Conservation (phyloP, 2,797 vertebrate genomes). For the Brotogeris chrysoptera region DNA sequence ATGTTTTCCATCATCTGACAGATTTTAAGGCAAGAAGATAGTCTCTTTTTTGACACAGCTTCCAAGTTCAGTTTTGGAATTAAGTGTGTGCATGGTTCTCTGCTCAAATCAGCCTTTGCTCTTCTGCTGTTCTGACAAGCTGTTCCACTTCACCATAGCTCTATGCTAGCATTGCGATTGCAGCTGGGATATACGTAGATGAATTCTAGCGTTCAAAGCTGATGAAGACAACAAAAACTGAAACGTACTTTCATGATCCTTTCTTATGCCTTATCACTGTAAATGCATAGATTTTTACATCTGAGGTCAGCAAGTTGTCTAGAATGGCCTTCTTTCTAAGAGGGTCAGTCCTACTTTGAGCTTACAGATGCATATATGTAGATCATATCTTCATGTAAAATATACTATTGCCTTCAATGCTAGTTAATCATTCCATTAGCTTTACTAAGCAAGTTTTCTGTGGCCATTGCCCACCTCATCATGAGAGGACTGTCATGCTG, state of each 20-base stretch:
- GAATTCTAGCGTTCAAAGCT: not conserved
- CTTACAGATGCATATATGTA: not conserved
- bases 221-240: not conserved
- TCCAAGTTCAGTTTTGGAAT: not conserved
- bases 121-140: not conserved
- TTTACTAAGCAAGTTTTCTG: not conserved
- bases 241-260: not conserved
- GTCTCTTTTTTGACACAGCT: not conserved
- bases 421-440: not conserved
- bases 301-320: not conserved
- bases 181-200: not conserved
- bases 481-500: not conserved
- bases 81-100: not conserved
- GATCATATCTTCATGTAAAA: not conserved
- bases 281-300: not conserved
- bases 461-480: not conserved
- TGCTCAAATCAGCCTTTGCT: not conserved
- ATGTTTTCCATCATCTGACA: not conserved
- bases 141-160: not conserved
- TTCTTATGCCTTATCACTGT: not conserved
- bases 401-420: not conserved
- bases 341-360: not conserved
- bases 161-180: not conserved
- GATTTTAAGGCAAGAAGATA: not conserved
- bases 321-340: not conserved